These are phyloP conservation scores for Gastracanthus pulcherrimus DNA, from an alignment of 2,888 invertebrate genomes.

Conservation along the genomic window DNA sequence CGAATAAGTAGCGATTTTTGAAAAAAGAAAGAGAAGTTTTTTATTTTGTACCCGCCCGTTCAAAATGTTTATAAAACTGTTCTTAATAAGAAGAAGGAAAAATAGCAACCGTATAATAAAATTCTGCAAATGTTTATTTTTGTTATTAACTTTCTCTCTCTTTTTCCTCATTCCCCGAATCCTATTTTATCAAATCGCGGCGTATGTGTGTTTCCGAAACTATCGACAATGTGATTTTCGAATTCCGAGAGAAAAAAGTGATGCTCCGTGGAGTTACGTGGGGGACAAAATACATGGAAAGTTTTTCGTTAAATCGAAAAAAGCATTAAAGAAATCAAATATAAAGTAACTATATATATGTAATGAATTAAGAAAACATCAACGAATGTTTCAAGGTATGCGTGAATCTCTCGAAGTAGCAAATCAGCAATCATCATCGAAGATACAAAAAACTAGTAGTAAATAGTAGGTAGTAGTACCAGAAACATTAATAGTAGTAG, in stretches of 20 bases:
- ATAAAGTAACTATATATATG: constrained; percentile 52
- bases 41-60: not conserved
- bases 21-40: constrained; percentile 53
- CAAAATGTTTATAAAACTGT: no score
- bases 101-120: not conserved
- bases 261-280: constrained; percentile 32
- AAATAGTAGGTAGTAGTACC: constrained; percentile 65
- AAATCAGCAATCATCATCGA: constrained; percentile 71
- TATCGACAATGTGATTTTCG: constrained; percentile 54
- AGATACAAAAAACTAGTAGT: constrained; percentile 71
- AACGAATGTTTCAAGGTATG: constrained; percentile 51
- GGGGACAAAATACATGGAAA: constrained; percentile 43
- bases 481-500: constrained; percentile 63
- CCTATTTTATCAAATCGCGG: constrained; percentile 29
- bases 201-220: constrained; percentile 38
- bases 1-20: constrained; percentile 36
- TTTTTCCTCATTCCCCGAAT: constrained; percentile 39
- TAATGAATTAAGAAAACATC: constrained; percentile 45
- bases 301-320: constrained; percentile 35
- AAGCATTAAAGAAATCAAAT: constrained; percentile 41
- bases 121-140: not conserved
- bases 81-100: not conserved
- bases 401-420: constrained; percentile 61
- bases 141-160: constrained; percentile 36
- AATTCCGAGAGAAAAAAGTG: constrained; percentile 55